Evolutionary conservation across 2,113 vertebrate species (phyloP), one percentile per base, ranked within the genome.

Genomic region (Calonectris borealis): DNA sequence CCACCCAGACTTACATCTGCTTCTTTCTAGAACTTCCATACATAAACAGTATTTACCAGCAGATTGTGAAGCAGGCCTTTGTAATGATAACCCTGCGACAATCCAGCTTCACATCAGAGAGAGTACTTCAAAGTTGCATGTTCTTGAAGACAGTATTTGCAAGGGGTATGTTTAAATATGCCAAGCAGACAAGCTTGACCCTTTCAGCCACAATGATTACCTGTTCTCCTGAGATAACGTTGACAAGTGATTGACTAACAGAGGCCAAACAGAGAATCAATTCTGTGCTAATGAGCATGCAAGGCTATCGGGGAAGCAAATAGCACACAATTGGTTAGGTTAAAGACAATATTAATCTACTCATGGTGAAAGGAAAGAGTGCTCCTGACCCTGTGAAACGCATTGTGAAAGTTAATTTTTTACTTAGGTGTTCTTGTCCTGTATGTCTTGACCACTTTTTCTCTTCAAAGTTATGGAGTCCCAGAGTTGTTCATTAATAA

Each of bases 261-360:
- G 90, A 92, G 69, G 58, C 93, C 83, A 90, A 80, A 55, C 21
- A 90, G 78, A 84, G 83, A 97, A 95, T 97, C 93, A 87, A 82
- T 97, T 94, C 51, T 88, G 40, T 81, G 64, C 73, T 97, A 97
- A 98, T 95, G 86, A 98, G 90, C 69, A 52, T 17, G 25, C 34
- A 86, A 75, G 48, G 64, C 61, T 73, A 71, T 94, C 40, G 4
- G 44, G 83, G 61, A 95, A 79, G 64, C 49, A 92, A 95, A 95
- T 27, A 94, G 80, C 60, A 92, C 57, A 60, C 55, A 54, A 55
- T 16, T 88, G 31, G 42, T 26, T 79, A 81, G 88, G 87, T 68
- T 90, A 88, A 97, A 70, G 77, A 66, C 62, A 96, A 71, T 81
- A 80, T 82, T 83, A 87, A 94, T 88, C 89, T 82, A 48, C 69